Evolutionary conservation across 2,113 vertebrate genomes (phyloP).

Genomic region (Chauna torquata): DNA sequence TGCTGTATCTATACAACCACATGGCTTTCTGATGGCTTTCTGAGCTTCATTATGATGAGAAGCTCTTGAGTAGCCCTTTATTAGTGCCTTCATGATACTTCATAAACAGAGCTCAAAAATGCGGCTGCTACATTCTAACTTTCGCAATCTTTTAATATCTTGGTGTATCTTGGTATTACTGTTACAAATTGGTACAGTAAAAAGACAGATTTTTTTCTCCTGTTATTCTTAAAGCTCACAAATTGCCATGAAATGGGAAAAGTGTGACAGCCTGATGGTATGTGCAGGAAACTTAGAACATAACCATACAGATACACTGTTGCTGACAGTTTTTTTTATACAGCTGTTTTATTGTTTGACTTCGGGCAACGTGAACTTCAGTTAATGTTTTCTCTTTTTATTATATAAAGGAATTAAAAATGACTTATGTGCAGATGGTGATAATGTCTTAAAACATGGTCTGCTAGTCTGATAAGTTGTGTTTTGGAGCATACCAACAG

Average conservation of each 20-base stretch:
- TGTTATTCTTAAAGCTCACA: background rate
- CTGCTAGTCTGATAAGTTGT: background rate
- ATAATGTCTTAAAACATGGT: background rate
- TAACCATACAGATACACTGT: background rate
- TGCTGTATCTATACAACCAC: background rate
- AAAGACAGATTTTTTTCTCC: background rate
- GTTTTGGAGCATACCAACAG: rapidly evolving
- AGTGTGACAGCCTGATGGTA: background rate
- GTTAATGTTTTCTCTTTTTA: background rate
- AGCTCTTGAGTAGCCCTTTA: background rate
- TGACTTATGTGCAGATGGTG: rapidly evolving
- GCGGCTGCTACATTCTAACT: background rate
- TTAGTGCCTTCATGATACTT: background rate
- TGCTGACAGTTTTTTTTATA: background rate
- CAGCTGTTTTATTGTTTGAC: background rate
- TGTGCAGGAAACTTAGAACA: background rate
- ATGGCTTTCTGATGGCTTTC: background rate
- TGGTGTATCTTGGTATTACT: background rate
- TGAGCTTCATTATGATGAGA: background rate
- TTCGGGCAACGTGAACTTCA: background rate
- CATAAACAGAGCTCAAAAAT: background rate
- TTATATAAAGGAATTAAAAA: background rate
- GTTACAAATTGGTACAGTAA: background rate
- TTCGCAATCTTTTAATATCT: background rate
- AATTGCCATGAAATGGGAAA: background rate